A percentile compares a stretch with the other conserved stretches of the same genome.
phyloP scores from a whole-genome alignment of 2,113 vertebrate species.

The Lagopus muta region DNA sequence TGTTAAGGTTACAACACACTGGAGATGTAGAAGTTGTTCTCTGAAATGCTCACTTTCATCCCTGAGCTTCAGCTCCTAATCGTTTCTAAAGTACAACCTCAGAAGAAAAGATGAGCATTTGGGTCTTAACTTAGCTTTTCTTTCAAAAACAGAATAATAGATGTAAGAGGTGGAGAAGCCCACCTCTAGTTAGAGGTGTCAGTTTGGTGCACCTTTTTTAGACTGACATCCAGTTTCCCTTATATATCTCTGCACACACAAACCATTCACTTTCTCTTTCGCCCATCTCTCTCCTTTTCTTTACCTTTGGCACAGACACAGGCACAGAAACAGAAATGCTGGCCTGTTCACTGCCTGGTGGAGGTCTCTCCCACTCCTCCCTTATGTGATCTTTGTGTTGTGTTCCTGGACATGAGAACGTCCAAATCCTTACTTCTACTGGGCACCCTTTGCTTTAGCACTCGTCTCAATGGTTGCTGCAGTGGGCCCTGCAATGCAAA shows the following conservation, averaged over 20 bases:
- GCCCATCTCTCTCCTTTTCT: background rate
- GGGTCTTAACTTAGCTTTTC: background rate
- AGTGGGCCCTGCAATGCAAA: rapidly evolving
- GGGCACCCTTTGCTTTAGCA: background rate
- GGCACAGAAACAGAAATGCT: background rate
- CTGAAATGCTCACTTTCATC: background rate
- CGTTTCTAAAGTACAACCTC: background rate
- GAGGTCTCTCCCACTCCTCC: background rate
- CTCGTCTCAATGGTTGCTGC: background rate
- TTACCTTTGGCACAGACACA: background rate
- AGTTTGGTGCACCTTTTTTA: background rate
- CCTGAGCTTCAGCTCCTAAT: background rate
- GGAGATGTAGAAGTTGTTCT: background rate
- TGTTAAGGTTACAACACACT: background rate
- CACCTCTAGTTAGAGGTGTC: background rate
- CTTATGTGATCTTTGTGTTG: background rate
- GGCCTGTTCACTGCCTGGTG: background rate
- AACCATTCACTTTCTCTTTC: background rate
- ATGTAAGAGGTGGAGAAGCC: background rate
- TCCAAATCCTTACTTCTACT: background rate
- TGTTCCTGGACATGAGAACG: background rate
- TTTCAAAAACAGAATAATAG: background rate
- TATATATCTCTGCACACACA: background rate
- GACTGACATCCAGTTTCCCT: background rate
- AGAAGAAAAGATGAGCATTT: background rate